These are phyloP conservation scores for Syngnathus floridae DNA, from an alignment of 2,113 vertebrate species.

Conservation along the genomic window DNA sequence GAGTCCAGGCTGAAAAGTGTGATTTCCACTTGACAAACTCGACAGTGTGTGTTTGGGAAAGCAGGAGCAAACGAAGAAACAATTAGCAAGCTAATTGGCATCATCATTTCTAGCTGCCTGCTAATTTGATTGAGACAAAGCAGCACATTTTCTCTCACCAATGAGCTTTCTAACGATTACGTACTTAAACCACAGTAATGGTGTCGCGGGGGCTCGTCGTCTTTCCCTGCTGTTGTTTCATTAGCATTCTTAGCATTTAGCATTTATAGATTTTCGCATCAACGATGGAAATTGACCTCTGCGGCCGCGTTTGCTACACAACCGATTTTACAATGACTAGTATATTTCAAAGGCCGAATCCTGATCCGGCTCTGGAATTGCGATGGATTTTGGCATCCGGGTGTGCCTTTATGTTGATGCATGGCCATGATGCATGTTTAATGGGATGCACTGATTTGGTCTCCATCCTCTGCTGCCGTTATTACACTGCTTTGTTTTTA, in stretches of 20 bases:
- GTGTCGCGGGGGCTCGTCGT: not conserved
- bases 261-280: not conserved
- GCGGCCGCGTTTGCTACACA: not conserved
- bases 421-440: not conserved
- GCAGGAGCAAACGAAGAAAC: not conserved
- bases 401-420: not conserved
- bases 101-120: not conserved
- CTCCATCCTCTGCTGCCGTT: not conserved
- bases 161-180: slow-evolving; percentile 1
- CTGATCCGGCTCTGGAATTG: no score
- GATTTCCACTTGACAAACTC: not conserved
- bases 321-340: no score
- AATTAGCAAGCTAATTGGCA: slow-evolving; percentile 10
- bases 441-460: not conserved
- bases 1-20: not conserved
- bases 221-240: not conserved
- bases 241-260: not conserved
- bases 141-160: not conserved
- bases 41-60: not conserved
- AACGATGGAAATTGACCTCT: not conserved
- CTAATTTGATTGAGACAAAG: slow-evolving; percentile 2
- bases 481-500: not conserved
- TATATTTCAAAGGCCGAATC: no score
- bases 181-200: not conserved
- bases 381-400: not conserved